Evolutionary conservation across 2,113 vertebrate species (phyloP).

Genomic region (Euleptes europaea): DNA sequence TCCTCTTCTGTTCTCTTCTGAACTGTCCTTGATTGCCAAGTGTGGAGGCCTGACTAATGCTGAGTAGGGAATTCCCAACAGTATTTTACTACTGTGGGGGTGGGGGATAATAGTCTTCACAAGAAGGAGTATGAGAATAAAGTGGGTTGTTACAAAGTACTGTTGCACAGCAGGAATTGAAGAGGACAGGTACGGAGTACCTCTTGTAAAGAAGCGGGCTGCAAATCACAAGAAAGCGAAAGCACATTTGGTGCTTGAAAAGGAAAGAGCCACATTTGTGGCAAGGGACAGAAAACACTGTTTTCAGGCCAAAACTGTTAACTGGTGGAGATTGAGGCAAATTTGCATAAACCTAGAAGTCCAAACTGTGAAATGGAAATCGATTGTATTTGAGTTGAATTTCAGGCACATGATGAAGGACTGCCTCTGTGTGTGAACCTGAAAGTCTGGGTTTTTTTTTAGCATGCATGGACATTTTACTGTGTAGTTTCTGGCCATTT

Average conservation of each 20-base stretch:
- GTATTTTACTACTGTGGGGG: too few relatives aligned
- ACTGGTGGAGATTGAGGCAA: background rate
- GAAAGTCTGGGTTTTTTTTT: background rate
- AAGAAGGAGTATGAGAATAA: background rate
- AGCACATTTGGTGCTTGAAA: background rate
- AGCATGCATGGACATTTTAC: background rate
- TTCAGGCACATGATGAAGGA: background rate
- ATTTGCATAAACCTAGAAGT: background rate
- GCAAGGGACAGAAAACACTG: background rate
- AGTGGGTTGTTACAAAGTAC: background rate
- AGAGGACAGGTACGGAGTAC: slow-evolving; percentile 72
- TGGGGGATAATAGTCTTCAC: background rate
- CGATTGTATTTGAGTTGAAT: background rate
- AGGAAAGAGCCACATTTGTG: background rate
- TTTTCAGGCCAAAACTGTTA: background rate
- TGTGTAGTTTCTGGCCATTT: background rate
- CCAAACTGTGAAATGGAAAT: background rate
- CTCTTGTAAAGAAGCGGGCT: background rate
- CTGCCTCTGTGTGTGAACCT: too few relatives aligned
- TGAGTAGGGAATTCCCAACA: background rate
- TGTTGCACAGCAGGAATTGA: background rate
- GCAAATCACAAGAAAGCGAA: background rate
- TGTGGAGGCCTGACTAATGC: background rate
- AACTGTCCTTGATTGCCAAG: background rate
- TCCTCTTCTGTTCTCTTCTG: background rate